Evolutionary conservation across 2,797 vertebrate species (phyloP).

Genomic region (Poecilia velifera): DNA sequence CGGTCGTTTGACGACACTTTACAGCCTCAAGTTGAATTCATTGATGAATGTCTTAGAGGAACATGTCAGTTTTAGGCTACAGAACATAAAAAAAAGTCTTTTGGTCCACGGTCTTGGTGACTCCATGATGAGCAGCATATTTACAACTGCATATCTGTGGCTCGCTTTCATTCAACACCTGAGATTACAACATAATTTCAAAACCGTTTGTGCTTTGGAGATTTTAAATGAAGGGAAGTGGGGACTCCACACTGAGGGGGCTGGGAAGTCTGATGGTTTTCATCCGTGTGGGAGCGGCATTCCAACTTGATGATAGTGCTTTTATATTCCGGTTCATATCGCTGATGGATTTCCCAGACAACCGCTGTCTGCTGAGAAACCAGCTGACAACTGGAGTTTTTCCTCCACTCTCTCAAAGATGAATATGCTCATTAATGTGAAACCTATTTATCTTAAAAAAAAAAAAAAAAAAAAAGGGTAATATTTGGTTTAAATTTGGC

Average conservation of each 20-base stretch:
- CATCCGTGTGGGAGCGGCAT: constrained; percentile 66
- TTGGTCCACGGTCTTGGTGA: constrained; percentile 19
- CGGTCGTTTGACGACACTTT: constrained; percentile 58
- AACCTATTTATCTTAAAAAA: constrained; percentile 18
- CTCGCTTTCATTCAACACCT: constrained; percentile 4
- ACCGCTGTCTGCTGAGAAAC: constrained; percentile 56
- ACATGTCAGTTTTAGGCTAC: constrained; percentile 50
- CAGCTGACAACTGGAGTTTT: constrained; percentile 45
- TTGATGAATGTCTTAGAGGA: constrained; percentile 34
- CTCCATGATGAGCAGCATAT: constrained; percentile 28
- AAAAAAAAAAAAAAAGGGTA: constrained; percentile 10
- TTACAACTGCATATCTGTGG: not conserved
- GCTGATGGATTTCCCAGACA: constrained; percentile 72
- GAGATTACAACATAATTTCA: constrained; percentile 16
- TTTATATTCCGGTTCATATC: constrained; percentile 65
- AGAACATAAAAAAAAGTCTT: constrained; percentile 37
- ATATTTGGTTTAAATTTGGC: constrained; percentile 26
- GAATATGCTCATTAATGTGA: not conserved
- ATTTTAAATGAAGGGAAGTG: constrained; percentile 23
- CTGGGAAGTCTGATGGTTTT: constrained; percentile 37
- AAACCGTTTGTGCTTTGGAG: constrained; percentile 19
- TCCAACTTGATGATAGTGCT: constrained; percentile 65
- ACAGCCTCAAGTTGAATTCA: constrained; percentile 54
- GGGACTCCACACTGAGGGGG: constrained; percentile 35
- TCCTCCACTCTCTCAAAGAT: not conserved